A percentile compares a stretch with the other conserved stretches of the same genome.
Conservation (phyloP, 2,888 invertebrate species). For the Machimus atricapillus region DNA sequence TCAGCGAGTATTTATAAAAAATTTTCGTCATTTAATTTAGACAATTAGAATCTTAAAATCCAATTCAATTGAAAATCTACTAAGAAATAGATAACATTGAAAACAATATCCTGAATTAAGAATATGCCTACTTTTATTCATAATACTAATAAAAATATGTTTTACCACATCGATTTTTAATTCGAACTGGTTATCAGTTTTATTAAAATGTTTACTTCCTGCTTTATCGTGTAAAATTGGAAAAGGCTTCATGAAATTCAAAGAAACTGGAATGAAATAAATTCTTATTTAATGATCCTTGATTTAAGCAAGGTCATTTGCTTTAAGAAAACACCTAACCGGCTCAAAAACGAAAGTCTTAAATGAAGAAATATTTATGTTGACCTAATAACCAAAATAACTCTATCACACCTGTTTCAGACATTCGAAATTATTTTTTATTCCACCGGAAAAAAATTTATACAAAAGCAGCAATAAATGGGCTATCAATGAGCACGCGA, state of each 20-base stretch:
- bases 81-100: too few relatives aligned
- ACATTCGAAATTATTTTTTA: not conserved
- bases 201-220: not conserved
- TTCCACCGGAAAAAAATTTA: not conserved
- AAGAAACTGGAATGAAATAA: not conserved
- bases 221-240: not conserved
- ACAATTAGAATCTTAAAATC: too few relatives aligned
- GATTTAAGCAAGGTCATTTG: not conserved
- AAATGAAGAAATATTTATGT: not conserved
- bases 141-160: too few relatives aligned
- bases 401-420: not conserved
- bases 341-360: not conserved
- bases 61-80: too few relatives aligned
- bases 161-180: too few relatives aligned
- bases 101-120: too few relatives aligned
- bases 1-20: too few relatives aligned
- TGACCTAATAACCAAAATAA: not conserved
- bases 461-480: not conserved
- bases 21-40: too few relatives aligned
- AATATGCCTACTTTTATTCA: too few relatives aligned
- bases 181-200: too few relatives aligned
- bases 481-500: not conserved
- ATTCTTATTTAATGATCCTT: not conserved
- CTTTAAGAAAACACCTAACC: not conserved
- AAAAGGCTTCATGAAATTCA: not conserved